Conservation (phyloP, 2,113 vertebrate species). For the Cyanocitta stelleri region DNA sequence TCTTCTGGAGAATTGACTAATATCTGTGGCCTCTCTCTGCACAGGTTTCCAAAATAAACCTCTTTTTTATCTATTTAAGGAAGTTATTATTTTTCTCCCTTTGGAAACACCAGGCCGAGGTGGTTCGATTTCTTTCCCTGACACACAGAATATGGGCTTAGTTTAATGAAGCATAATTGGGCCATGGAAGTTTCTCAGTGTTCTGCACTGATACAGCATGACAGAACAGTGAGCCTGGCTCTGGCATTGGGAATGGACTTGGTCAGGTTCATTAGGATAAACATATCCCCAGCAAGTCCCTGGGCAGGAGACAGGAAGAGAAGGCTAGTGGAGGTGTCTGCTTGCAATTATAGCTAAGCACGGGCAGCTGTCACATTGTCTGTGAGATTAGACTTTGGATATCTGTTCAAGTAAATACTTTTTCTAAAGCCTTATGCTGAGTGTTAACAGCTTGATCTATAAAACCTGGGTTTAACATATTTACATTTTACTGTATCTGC, state of each 20-base stretch:
- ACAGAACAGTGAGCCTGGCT: conserved; percentile 25
- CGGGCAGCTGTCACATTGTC: background rate
- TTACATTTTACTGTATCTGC: background rate
- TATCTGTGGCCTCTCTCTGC: background rate
- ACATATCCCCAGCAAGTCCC: background rate
- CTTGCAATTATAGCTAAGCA: background rate
- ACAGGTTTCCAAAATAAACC: background rate
- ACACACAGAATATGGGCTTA: background rate
- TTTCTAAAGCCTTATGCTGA: background rate
- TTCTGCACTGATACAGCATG: conserved; percentile 2
- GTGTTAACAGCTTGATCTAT: background rate
- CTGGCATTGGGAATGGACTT: background rate
- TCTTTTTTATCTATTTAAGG: background rate
- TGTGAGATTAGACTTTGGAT: background rate
- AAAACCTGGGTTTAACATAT: background rate
- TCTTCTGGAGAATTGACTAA: background rate
- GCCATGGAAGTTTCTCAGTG: conserved; percentile 22
- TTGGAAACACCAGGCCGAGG: background rate
- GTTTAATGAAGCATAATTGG: conserved; percentile 65
- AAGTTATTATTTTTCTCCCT: background rate
- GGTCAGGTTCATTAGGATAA: background rate
- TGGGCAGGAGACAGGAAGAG: background rate
- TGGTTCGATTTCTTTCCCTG: background rate
- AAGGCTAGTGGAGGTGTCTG: background rate
- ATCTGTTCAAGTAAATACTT: background rate